phyloP scores from a whole-genome alignment of 2,888 invertebrate genomes.

The Aspidapion aeneum region DNA sequence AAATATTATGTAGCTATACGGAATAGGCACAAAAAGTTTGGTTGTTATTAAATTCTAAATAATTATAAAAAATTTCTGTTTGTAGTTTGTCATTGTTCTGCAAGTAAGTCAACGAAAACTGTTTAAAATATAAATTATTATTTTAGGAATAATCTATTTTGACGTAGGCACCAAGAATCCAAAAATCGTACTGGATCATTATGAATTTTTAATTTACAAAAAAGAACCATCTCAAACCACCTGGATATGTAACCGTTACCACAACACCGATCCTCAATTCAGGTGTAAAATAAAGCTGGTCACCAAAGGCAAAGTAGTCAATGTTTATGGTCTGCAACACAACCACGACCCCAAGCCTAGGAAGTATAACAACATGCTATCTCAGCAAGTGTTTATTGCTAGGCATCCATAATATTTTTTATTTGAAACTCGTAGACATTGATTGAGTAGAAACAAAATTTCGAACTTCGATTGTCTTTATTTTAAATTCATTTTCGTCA shows the following conservation, averaged over 20 bases:
- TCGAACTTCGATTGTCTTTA: too few species aligned
- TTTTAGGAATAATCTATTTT: constrained; percentile 31
- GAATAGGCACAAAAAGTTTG: too few species aligned
- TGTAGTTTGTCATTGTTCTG: too few species aligned
- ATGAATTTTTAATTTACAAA: constrained; percentile 30
- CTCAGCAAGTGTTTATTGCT: constrained; percentile 30
- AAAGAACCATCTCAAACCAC: constrained; percentile 29
- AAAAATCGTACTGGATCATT: constrained; percentile 33
- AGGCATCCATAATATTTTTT: too few species aligned
- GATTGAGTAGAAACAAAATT: background rate
- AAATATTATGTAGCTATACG: too few species aligned
- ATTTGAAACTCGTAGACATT: too few species aligned
- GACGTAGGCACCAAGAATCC: constrained; percentile 35
- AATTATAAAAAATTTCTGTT: too few species aligned
- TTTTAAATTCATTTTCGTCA: too few species aligned
- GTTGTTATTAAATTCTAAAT: too few species aligned
- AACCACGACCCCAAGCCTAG: constrained; percentile 26
- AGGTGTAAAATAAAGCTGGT: constrained; percentile 33
- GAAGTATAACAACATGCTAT: constrained; percentile 31
- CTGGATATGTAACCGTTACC: constrained; percentile 34
- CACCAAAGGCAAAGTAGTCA: constrained; percentile 30
- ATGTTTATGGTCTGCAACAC: constrained; percentile 33
- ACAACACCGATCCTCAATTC: constrained; percentile 29
- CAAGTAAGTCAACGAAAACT: too few species aligned
- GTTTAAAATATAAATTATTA: too few species aligned